Percentiles rank a stretch among this genome's conserved stretches.
phyloP scores from a whole-genome alignment of 2,113 vertebrate genomes.

The Cygnus atratus region DNA sequence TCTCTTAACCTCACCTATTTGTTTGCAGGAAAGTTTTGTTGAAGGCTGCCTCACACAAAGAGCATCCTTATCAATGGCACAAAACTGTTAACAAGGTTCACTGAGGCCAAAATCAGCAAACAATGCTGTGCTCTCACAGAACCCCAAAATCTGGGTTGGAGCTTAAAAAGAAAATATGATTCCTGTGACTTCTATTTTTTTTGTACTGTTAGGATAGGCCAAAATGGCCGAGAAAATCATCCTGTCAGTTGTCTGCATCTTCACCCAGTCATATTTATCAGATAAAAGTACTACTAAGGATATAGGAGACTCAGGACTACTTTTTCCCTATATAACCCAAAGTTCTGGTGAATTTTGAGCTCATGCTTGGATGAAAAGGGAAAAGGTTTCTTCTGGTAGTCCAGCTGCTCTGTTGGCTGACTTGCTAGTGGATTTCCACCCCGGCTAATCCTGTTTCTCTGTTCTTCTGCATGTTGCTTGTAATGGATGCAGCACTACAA shows the following conservation, averaged over 20 bases:
- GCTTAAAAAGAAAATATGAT: neutral
- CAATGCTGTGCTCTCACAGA: neutral
- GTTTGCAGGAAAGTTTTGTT: neutral
- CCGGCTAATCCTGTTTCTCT: accelerated
- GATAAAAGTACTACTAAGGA: neutral
- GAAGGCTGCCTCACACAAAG: neutral
- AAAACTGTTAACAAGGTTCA: neutral
- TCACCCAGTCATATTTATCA: neutral
- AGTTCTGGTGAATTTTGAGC: neutral
- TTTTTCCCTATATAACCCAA: neutral
- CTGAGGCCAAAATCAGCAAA: neutral
- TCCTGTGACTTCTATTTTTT: neutral
- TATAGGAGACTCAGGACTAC: neutral
- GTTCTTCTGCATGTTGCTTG: neutral
- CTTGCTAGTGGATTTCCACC: neutral
- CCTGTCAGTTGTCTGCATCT: neutral
- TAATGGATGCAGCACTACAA: neutral
- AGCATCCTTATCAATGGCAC: neutral
- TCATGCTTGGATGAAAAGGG: neutral
- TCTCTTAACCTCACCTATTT: neutral
- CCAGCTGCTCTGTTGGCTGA: accelerated
- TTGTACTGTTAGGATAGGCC: neutral
- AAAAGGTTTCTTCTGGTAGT: neutral
- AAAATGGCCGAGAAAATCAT: neutral
- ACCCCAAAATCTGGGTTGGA: neutral